phyloP scores from a whole-genome alignment of 2,888 invertebrate species.

The Deroplatys truncata region DNA sequence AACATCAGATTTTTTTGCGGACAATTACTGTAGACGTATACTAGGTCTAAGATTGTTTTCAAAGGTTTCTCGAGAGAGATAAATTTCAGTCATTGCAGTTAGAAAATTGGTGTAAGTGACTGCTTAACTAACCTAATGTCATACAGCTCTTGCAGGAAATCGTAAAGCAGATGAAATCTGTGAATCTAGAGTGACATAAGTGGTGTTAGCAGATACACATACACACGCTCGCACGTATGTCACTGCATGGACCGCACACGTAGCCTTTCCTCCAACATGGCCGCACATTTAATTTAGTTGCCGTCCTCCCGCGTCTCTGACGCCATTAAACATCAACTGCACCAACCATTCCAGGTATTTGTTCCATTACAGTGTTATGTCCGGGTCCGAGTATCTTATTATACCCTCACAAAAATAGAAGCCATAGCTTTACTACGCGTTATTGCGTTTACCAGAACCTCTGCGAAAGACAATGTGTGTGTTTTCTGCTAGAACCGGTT shows the following conservation, averaged over 20 bases:
- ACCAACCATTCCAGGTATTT: background rate
- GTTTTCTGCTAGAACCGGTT: no score
- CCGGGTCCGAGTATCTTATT: background rate
- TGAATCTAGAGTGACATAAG: background rate
- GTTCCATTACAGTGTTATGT: background rate
- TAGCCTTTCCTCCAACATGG: background rate
- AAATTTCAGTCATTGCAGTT: background rate
- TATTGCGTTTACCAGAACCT: background rate
- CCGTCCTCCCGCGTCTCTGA: background rate
- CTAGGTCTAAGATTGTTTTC: no score
- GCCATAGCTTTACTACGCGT: background rate
- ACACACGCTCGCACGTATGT: background rate
- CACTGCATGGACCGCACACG: constrained; percentile 3
- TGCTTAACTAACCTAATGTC: background rate
- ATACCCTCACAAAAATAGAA: background rate
- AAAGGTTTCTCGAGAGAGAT: no score
- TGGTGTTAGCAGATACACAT: background rate
- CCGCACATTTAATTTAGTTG: background rate
- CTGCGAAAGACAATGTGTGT: no score
- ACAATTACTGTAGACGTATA: no score
- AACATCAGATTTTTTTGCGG: no score
- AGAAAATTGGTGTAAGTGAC: background rate
- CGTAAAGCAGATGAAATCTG: no score
- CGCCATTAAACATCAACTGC: constrained; percentile 3
- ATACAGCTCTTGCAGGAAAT: background rate